Evolutionary conservation across 2,888 invertebrate genomes (phyloP), one percentile per base, ranked within the genome.

Genomic region (Plebejus argus): DNA sequence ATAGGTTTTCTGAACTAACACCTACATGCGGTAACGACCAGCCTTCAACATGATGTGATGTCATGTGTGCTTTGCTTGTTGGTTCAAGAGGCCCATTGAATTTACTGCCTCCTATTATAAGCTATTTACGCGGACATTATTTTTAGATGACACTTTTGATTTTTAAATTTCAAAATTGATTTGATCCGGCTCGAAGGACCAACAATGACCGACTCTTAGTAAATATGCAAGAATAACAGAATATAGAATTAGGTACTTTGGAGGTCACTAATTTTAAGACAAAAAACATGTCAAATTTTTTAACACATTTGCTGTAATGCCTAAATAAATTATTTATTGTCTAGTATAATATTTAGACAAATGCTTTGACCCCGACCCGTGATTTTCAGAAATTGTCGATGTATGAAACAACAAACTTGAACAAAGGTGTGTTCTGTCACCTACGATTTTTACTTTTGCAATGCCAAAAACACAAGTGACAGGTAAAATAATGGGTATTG

Each of bases 41-140:
- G 87, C 93, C 93, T 93, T 92, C 92, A 92, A 92, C 91, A 92
- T 92, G 92, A 82, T 82, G 82, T 93, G 93, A 93, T 90, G 89
- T 93, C 92, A 93, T 88, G 79, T 81, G 78, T 77, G 74, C 53
- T 74, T 74, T 74, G 49, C 53, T 23, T 53, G 49, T 49, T 79
- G 35, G 70, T 79, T 74, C 70, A 77, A 81, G 81, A 82, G 82
- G 80, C 81, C 81, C 79, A 79, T 77, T 77, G 28, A 77, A 78
- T 80, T 61, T 20, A 61, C 66, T 5, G 66, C 66, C 66, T 33
- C 28, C 10, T 66, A 15, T n/a, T n/a, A n/a, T n/a, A n/a, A n/a
- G n/a, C n/a, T n/a, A n/a, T 66, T 66, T 28, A 66, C 66, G 66
- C 66, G 28, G 15, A 23, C 12, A 15, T 66, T 15, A 28, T 66